Evolutionary conservation across 2,797 vertebrate genomes (phyloP).

Genomic region (Darevskia mixta): DNA sequence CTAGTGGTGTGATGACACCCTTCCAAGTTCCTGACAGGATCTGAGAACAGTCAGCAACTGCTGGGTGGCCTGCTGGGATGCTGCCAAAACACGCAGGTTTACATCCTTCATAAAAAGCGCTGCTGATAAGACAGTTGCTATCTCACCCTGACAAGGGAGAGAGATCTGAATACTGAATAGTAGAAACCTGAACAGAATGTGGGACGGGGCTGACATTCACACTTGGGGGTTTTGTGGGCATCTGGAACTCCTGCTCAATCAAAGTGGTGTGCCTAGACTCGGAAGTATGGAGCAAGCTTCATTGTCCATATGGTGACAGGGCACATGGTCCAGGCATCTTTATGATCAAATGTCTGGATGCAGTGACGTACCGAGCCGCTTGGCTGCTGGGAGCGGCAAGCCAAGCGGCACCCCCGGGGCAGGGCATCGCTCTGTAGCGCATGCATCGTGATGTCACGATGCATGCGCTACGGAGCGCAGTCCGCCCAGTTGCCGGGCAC

Average conservation of each 20-base stretch:
- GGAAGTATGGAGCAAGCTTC: not conserved
- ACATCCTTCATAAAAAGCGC: not conserved
- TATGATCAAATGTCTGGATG: not conserved
- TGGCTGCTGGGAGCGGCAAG: too few species aligned
- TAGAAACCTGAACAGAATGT: not conserved
- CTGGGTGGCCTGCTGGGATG: not conserved
- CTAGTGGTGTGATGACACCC: not conserved
- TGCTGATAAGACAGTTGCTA: slow-evolving; percentile 8
- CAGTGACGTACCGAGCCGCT: too few species aligned
- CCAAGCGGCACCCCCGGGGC: too few species aligned
- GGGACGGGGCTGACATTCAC: not conserved
- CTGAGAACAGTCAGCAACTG: not conserved
- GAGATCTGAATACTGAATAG: not conserved
- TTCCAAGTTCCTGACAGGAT: not conserved
- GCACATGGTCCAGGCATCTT: not conserved
- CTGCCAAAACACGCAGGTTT: not conserved
- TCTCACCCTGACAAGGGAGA: not conserved
- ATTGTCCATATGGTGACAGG: not conserved
- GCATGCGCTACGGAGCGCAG: too few species aligned
- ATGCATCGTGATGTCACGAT: too few species aligned
- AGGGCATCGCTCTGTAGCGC: too few species aligned
- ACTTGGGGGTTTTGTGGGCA: not conserved
- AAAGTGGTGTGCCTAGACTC: not conserved
- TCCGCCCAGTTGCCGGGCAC: too few species aligned
- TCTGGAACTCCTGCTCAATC: not conserved